Evolutionary conservation across 2,888 invertebrate genomes (phyloP).

Genomic region (Antheraea yamamai): DNA sequence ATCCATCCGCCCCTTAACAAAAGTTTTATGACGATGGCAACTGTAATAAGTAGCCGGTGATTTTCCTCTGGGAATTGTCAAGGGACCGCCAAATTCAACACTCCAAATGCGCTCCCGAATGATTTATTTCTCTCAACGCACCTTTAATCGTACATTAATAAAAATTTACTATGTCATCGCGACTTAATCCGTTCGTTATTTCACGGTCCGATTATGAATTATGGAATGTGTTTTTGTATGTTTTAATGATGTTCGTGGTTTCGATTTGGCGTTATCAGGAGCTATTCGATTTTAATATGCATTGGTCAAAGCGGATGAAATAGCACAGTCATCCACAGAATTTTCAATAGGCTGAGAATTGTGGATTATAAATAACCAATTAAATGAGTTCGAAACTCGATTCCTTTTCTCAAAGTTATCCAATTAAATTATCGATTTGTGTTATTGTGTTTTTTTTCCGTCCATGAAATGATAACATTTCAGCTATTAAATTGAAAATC

Average conservation of each 20-base stretch:
- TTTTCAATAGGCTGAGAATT: neutral
- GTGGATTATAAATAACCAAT: neutral
- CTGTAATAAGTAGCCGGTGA: slow-evolving; percentile 61
- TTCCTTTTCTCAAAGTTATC: no score
- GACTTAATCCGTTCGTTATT: slow-evolving; percentile 69
- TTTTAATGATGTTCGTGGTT: slow-evolving; percentile 17
- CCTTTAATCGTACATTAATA: slow-evolving; percentile 48
- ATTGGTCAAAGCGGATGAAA: neutral
- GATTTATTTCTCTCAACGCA: slow-evolving; percentile 71
- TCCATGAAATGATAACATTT: no score
- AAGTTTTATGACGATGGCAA: slow-evolving; percentile 70
- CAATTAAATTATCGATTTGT: no score
- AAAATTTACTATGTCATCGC: slow-evolving; percentile 72
- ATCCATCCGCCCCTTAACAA: slow-evolving; percentile 58
- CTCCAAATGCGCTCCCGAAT: slow-evolving; percentile 59
- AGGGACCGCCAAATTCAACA: slow-evolving; percentile 74
- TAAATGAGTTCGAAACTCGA: no score
- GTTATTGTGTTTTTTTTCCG: no score
- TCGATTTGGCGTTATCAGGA: slow-evolving; percentile 9
- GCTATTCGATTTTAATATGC: neutral
- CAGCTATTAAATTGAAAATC: no score
- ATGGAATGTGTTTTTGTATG: slow-evolving; percentile 16
- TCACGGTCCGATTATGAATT: slow-evolving; percentile 54
- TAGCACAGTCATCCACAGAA: neutral
- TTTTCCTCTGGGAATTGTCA: slow-evolving; percentile 57